Base-by-base conservation (phyloP, 2,888 invertebrate genomes). In the Polyploca ridens region DNA sequence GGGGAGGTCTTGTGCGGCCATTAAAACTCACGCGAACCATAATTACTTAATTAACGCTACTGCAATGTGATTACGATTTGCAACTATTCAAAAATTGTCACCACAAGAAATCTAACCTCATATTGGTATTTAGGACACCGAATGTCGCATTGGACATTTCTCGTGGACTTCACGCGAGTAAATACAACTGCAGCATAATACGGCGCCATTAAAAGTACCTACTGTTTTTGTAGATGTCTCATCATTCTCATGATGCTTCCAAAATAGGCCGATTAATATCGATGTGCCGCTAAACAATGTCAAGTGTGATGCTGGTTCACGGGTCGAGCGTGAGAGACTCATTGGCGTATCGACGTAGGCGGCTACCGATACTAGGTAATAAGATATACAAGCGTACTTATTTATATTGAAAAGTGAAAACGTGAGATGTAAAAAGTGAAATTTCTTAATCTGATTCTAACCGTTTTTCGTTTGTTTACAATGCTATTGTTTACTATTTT, bases 51-150 rank as follows among this genome's bases (percentile, higher is more conserved):
- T 16, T 46, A n/a, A 14, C n/a, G 46, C 46, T 46, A 46, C 54
- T 19, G 19, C 69, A 66, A 70, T 75, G 73, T 79, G 77, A 77
- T 77, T 76, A 78, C 78, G 77, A 77, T 77, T 76, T 79, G 76
- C 75, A 76, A 75, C 76, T 75, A 74, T 73, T 65, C 69, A 71
- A 74, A 63, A 68, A 71, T 72, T 71, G 68, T 71, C 66, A 66
- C 71, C 71, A 74, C 69, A 70, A 81, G 79, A 83, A 81, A 80
- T 80, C 78, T 71, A 54, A 70, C 76, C 68, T 76, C 74, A 77
- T 79, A 79, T 76, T 77, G 81, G 77, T 78, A 85, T 84, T 82
- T 79, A 73, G 82, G 77, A 79, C 82, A 79, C 69, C 69, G 64
- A 65, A 44, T 66, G 69, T 69, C 65, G 63, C 65, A 69, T 69